Evolutionary conservation across 2,888 invertebrate genomes (phyloP).

Genomic region (Mechanitis messenoides): DNA sequence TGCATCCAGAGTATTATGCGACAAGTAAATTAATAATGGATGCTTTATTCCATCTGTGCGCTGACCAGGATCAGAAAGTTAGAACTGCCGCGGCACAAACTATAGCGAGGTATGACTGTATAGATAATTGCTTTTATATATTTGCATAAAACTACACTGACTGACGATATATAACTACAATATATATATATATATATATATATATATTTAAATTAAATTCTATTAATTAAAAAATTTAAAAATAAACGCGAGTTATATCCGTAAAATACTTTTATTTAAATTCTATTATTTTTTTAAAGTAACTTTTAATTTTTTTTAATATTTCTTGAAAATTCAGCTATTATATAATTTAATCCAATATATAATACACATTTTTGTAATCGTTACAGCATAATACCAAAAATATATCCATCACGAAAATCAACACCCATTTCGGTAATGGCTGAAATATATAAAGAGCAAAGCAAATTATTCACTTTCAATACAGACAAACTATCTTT

Average conservation of each 20-base stretch:
- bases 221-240: too few relatives aligned
- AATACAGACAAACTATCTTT: constrained; percentile 43
- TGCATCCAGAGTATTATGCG: constrained; percentile 55
- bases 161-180: too few relatives aligned
- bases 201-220: too few relatives aligned
- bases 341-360: too few relatives aligned
- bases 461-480: constrained; percentile 47
- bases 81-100: constrained; percentile 82
- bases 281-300: too few relatives aligned
- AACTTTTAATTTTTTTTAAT: too few relatives aligned
- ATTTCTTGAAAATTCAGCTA: too few relatives aligned
- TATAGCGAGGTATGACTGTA: constrained; percentile 65
- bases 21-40: constrained; percentile 61
- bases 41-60: constrained; percentile 79
- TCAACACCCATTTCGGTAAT: constrained; percentile 50
- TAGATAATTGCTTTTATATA: neutral
- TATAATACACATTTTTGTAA: neutral
- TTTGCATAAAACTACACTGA: too few relatives aligned
- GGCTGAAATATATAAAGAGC: constrained; percentile 44
- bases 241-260: too few relatives aligned
- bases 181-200: too few relatives aligned
- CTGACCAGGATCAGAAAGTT: constrained; percentile 87
- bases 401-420: constrained; percentile 44
- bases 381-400: constrained; percentile 54
- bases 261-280: too few relatives aligned